Evolutionary conservation across 2,888 invertebrate species (phyloP), one percentile per base, ranked within the genome.

Genomic region (Mythimna ferrago): DNA sequence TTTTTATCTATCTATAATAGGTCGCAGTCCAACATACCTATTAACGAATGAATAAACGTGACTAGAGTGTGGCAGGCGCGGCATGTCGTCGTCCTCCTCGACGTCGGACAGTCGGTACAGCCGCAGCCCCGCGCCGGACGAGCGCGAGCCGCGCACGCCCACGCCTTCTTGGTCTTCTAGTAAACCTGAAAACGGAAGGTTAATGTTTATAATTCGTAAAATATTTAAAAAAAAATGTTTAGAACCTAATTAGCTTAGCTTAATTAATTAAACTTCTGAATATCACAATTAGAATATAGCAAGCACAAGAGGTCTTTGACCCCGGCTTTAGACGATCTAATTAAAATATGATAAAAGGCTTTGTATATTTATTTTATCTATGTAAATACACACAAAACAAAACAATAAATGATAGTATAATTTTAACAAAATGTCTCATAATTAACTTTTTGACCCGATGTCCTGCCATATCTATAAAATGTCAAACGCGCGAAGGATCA

Each of bases 101-200:
- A 97, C 97, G 88, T 98, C 98, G 0, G 97, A 97, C 14, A 97
- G 90, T 2, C 97, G 95, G 86, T 97, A 97, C 38, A 95, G 81
- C 81, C 98, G 98, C 88, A 98, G 92, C 69, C 98, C 98, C 78
- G 98, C 96, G 70, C 98, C 98, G 79, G 98, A 97, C 0, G 97
- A 97, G 16, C 98, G 97, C 14, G 98, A 97, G 10, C 98, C 98
- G 1, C 98, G 97, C 35, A 98, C 98, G 83, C 98, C 98, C 1
- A 99, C 99, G 2, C 99, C 99, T 0, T 99, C 99, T 73, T 99
- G 97, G 76, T 99, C 98, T 86, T 99, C 99, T 75, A 99, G 94
- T 71, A 99, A 96, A 74, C 96, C 96, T 96, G 83, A 0, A 73
- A 62, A 11, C 32, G 32, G 7, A 58, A 9, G 16, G 6, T 16